These are phyloP conservation scores for Liodrosophila aerea DNA, from an alignment of 2,888 invertebrate genomes.

Conservation along the genomic window DNA sequence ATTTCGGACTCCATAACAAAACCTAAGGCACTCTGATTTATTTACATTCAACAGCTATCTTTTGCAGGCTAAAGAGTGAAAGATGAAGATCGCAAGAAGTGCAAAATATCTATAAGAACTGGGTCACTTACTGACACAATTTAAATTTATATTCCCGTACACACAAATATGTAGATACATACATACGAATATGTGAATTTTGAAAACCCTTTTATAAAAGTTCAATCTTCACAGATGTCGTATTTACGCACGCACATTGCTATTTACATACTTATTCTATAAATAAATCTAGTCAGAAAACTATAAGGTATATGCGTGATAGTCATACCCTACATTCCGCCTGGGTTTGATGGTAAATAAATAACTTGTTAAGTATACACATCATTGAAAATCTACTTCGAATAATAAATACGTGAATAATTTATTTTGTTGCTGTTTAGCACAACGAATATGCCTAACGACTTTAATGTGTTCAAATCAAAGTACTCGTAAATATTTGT, in stretches of 20 bases:
- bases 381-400: no score
- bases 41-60: conserved; percentile 38
- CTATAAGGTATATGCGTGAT: no score
- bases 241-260: no score
- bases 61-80: conserved; percentile 11
- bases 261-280: no score
- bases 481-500: conserved; percentile 3
- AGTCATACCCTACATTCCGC: no score
- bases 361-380: no score
- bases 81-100: conserved; percentile 6
- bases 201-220: conserved; percentile 23
- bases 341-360: no score
- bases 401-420: no score
- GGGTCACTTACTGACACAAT: conserved; percentile 42
- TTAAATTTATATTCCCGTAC: neutral
- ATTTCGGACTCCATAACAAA: neutral
- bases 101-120: conserved; percentile 35
- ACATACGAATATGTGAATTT: conserved; percentile 11
- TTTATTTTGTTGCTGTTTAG: no score
- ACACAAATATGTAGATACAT: no score
- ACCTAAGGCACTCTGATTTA: conserved; percentile 46
- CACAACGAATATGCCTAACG: conserved; percentile 22
- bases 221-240: no score
- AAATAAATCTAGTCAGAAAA: no score
- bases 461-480: conserved; percentile 25